Percentiles rank a stretch among this genome's conserved stretches.
Conservation (phyloP, 2,888 invertebrate species). For the Leucophora obtusa region DNA sequence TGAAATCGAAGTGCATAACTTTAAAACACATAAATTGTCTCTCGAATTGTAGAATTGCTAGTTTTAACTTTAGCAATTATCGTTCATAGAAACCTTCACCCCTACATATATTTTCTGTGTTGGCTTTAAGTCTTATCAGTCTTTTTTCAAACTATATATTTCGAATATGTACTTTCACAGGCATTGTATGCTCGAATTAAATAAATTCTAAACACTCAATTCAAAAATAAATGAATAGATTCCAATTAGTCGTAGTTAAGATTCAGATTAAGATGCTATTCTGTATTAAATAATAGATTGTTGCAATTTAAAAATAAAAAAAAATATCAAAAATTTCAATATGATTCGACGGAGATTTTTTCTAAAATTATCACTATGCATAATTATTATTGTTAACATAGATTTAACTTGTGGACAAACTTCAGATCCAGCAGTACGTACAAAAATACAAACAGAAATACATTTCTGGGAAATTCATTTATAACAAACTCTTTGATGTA, state of each 20-base stretch:
- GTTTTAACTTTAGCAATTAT: background rate
- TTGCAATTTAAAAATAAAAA: background rate
- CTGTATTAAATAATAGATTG: background rate
- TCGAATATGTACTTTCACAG: background rate
- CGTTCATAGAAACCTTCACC: background rate
- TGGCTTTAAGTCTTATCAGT: conserved; percentile 8
- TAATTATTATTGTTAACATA: background rate
- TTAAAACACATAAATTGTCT: conserved; percentile 4
- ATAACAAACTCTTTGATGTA: background rate
- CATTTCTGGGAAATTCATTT: background rate
- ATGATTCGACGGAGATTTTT: background rate
- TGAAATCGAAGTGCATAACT: background rate
- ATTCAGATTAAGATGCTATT: background rate
- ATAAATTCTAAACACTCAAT: background rate
- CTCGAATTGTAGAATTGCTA: background rate
- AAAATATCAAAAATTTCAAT: background rate
- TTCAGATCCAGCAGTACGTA: conserved; percentile 1
- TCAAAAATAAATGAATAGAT: background rate
- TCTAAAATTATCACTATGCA: background rate
- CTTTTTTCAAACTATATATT: background rate
- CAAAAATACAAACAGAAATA: background rate
- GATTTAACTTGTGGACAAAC: background rate
- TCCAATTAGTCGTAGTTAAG: background rate
- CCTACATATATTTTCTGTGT: background rate
- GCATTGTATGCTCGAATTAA: background rate